Percentiles rank a stretch among this genome's conserved stretches.
Conservation (phyloP, 1,140 invertebrate genomes). For the Leptoteleia sp. region DNA sequence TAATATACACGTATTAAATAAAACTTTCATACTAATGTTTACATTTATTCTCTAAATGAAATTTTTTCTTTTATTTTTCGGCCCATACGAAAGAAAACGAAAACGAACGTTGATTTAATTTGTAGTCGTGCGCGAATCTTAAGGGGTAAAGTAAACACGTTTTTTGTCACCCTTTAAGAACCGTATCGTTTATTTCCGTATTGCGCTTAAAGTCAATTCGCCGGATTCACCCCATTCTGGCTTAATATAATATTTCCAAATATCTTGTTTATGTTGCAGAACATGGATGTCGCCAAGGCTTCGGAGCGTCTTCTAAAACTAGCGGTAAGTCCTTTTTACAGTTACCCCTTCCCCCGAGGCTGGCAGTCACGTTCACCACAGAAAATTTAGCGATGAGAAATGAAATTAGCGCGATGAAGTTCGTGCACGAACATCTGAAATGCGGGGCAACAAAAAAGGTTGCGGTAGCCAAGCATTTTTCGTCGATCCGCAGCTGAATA, state of each 20-base stretch:
- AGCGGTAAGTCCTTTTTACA: constrained; percentile 85
- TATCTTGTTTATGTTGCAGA: constrained; percentile 82
- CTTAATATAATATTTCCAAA: constrained; percentile 67
- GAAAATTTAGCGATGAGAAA: constrained; percentile 68
- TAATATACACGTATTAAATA: no score
- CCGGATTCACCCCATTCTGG: constrained; percentile 29
- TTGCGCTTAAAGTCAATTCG: constrained; percentile 36
- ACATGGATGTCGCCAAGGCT: constrained; percentile 93
- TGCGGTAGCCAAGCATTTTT: constrained; percentile 52
- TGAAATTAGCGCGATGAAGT: constrained; percentile 64
- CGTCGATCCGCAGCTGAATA: constrained; percentile 9
- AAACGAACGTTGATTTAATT: neutral
- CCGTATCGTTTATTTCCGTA: constrained; percentile 9
- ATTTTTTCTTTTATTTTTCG: no score
- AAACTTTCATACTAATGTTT: no score
- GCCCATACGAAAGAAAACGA: no score
- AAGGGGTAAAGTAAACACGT: constrained; percentile 17
- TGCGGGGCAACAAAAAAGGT: constrained; percentile 33
- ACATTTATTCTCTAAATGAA: no score
- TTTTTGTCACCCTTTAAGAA: constrained; percentile 7
- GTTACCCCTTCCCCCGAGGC: constrained; percentile 41
- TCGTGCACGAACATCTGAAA: constrained; percentile 53
- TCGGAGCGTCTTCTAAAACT: constrained; percentile 92
- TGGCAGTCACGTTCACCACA: constrained; percentile 60
- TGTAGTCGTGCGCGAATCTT: neutral